Percentiles rank a stretch among this genome's conserved stretches.
phyloP scores from a whole-genome alignment of 2,797 vertebrate genomes.

The Muscicapa striata region DNA sequence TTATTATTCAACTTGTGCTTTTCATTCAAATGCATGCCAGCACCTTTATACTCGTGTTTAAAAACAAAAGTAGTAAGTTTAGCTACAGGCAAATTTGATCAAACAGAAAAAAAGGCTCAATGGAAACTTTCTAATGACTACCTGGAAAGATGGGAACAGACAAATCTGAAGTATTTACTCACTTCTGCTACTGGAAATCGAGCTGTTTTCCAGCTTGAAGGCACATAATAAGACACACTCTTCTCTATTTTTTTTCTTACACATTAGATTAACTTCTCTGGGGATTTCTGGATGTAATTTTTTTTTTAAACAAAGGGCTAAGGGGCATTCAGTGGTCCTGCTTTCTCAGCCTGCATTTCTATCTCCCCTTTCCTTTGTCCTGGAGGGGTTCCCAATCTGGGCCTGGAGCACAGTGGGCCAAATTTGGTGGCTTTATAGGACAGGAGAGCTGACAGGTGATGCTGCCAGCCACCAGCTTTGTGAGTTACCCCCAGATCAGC shows the following conservation, averaged over 20 bases:
- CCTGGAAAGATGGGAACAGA: neutral
- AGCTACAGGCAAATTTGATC: neutral
- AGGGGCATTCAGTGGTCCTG: neutral
- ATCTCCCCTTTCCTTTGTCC: neutral
- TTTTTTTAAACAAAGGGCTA: neutral
- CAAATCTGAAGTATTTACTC: neutral
- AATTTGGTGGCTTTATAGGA: neutral
- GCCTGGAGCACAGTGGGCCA: rapidly evolving
- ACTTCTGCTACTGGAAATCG: neutral
- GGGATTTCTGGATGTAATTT: rapidly evolving
- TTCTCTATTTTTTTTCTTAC: neutral
- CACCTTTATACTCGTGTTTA: neutral
- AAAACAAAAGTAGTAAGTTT: neutral
- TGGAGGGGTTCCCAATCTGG: rapidly evolving
- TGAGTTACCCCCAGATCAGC: neutral
- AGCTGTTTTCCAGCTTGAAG: neutral
- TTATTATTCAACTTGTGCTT: neutral
- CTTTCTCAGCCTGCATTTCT: neutral
- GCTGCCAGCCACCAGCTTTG: neutral
- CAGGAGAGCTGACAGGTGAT: neutral
- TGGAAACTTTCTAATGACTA: neutral
- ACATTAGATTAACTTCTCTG: neutral
- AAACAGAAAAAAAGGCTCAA: neutral
- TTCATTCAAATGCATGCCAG: neutral
- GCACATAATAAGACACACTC: neutral